Base-by-base conservation (phyloP, 2,113 vertebrate genomes). In the Machaerirhynchus nigripectus region DNA sequence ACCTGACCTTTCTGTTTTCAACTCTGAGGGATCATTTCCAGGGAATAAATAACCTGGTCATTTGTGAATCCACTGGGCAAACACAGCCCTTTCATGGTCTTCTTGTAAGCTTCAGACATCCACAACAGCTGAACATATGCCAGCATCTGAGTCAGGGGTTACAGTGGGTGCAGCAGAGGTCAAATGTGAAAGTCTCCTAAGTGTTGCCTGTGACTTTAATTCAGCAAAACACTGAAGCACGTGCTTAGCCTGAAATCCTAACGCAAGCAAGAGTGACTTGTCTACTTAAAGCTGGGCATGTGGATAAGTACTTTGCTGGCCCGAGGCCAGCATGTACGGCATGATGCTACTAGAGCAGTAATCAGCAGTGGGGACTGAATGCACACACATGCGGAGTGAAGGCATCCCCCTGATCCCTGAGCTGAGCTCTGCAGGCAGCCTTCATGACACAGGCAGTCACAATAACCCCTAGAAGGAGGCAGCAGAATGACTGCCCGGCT, bases 281-380 rank as follows among this genome's bases (percentile, higher is more conserved):
- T 93, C 84, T 70, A 1, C 78, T 90, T 77, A 55, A 28, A 50
- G 24, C 33, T 63, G 80, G 71, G 71, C 83, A 75, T 94, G 88
- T 78, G 85, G 67, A 84, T 90, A 93, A 94, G 87, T 46, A 90
- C 68, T 93, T 52, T 44, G 30, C 9, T 90, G 95, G 95, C 91
- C 57, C 0, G 0, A 84, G 56, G 71, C 90, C 88, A 92, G 79
- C 15, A 13, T 8, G 13, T 59, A 5, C 8, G 44, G 57, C 13
- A 4, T 1, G 71, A 65, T 74, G 61, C 52, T 87, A 22, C 40
- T 6, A 20, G 70, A 79, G 3, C 53, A 73, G 77, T 2, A 17
- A 61, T 14, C 37, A 42, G 61, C 67, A 47, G 37, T 1, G 7
- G 30, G 61, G 60, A 10, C 39, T 28, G 67, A 6, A 30, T 27